Percentiles rank a stretch among this genome's conserved stretches.
Conservation (phyloP, 2,797 vertebrate genomes). For the Micrastur ruficollis region DNA sequence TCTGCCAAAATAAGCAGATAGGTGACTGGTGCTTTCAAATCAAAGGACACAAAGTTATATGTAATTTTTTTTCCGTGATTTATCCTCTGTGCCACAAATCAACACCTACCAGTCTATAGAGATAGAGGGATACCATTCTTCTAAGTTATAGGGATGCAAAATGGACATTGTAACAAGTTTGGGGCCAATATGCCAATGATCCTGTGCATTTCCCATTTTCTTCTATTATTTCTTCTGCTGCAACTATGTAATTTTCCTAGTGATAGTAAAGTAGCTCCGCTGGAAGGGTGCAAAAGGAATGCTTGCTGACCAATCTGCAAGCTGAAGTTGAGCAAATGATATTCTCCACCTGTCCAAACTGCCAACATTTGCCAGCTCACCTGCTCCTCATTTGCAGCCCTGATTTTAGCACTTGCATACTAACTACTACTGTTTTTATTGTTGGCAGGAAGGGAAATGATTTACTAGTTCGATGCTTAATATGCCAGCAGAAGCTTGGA, state of each 20-base stretch:
- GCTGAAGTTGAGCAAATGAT: neutral
- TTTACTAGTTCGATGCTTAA: constrained; percentile 4
- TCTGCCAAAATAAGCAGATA: constrained; percentile 71
- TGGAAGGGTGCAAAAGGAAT: neutral
- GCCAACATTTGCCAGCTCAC: constrained; percentile 19
- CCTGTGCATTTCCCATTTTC: neutral
- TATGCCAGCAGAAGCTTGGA: neutral
- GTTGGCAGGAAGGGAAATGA: constrained; percentile 15
- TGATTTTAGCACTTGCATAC: neutral
- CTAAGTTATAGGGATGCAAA: constrained; percentile 53
- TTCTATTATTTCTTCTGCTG: constrained; percentile 6
- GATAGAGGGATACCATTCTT: constrained; percentile 77
- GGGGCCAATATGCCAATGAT: neutral
- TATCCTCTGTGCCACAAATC: constrained; percentile 78
- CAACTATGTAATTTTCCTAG: neutral
- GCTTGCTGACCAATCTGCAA: neutral
- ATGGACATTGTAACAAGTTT: constrained; percentile 21
- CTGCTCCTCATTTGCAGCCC: constrained; percentile 9
- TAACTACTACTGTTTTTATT: neutral
- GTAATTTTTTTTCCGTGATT: constrained; percentile 76
- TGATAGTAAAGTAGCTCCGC: neutral
- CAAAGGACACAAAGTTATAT: constrained; percentile 70
- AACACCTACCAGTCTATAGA: constrained; percentile 71
- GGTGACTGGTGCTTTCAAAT: constrained; percentile 77
- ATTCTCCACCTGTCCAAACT: constrained; percentile 18